Evolutionary conservation across 2,888 invertebrate genomes (phyloP), one percentile per base, ranked within the genome.

Genomic region (Cotesia congregata): DNA sequence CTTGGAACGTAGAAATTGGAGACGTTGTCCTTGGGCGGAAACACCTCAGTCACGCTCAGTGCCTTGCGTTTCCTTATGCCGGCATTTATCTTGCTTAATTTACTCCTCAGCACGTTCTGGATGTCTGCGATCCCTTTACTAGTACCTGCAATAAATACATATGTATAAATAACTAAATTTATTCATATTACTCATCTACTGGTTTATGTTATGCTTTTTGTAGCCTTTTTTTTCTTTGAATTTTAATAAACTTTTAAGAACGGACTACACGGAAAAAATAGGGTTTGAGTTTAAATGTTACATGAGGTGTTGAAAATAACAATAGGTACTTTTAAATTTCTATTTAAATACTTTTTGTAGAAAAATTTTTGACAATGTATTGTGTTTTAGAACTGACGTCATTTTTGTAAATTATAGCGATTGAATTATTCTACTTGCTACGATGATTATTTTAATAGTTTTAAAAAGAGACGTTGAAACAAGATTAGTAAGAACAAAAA

Each of bases 1-100:
- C 93, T 93, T 76, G 95, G 94, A 41, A 94, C 94, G 87, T 94
- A 94, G 86, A 95, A 95, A 74, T 83, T 89, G n/a, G 88, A 85
- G 9, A 84, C 82, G 78, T 83, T 86, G 74, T 86, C 88, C 79
- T 85, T 88, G 9, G 83, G 82, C 20, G 86, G 80, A 80, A 93
- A 91, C 12, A 94, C 93, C 83, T 94, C 94, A 82, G 94, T 93
- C 9, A 94, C 94, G 71, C 94, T 94, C 39, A 94, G 85, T 1
- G 94, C 93, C 81, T 94, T 91, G 73, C 94, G 90, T 83, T 91
- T 92, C 68, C 94, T 90, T 77, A 94, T 89, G 0, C 94, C 94
- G 9, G 93, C 93, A 76, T 94, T 94, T 77, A 94, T 92, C 85
- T 94, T 93, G 78, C 93, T 94, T 81, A 95, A 91, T 81, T 94